Evolutionary conservation across 2,113 vertebrate species (phyloP).

Genomic region (Mesoclemmys tuberculata): DNA sequence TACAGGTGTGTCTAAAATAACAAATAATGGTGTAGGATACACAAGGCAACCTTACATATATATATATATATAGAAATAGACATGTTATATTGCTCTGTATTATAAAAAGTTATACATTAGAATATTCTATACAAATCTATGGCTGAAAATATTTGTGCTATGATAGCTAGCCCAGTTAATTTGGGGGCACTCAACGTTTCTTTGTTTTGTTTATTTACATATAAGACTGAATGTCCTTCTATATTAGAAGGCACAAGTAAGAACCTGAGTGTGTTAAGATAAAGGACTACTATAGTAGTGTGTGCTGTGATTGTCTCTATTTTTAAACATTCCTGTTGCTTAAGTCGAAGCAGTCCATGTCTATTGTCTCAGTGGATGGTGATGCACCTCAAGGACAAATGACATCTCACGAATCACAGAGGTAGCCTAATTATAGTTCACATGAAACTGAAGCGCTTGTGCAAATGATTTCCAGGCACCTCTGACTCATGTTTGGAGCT

Average conservation of each 20-base stretch:
- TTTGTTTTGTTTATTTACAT: neutral
- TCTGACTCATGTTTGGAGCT: conserved; percentile 30
- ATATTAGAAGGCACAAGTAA: neutral
- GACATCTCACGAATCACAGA: conserved; percentile 34
- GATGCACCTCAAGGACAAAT: conserved; percentile 59
- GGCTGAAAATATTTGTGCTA: neutral
- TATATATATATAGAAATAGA: neutral
- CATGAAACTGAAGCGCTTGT: conserved; percentile 58
- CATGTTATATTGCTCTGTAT: neutral
- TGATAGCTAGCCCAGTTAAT: neutral
- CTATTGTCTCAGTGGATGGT: conserved; percentile 33
- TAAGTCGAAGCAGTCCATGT: conserved; percentile 6
- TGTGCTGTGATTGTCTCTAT: neutral
- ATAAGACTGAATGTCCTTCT: neutral
- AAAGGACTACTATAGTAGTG: neutral
- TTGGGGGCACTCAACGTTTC: fast-evolving
- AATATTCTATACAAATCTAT: neutral
- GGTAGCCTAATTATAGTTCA: conserved; percentile 69
- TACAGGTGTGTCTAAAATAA: neutral
- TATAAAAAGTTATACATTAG: neutral
- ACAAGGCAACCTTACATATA: neutral
- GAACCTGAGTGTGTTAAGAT: neutral
- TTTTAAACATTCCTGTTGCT: neutral
- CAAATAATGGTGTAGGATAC: no score
- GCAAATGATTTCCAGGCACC: conserved; percentile 47